Base-by-base conservation (phyloP, 2,113 vertebrate genomes). In the Calyptomena viridis region DNA sequence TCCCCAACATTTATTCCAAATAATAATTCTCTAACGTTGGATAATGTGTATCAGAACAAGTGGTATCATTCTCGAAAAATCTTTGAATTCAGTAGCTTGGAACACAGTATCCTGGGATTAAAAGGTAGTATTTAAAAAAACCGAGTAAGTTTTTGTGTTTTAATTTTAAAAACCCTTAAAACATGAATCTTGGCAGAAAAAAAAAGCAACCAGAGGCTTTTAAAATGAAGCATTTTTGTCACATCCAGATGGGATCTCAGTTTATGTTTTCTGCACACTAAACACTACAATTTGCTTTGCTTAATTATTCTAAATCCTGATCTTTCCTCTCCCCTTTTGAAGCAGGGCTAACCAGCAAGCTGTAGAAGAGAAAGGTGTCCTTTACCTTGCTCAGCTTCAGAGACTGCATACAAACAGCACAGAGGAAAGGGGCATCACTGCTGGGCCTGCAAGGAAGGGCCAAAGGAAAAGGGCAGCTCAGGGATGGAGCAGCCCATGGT, bases 51-150 rank as follows among this genome's bases (percentile, higher is more conserved):
- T 30, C 14, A 53, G 17, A 52, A 44, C 15, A 17, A 68, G n/a
- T 2, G 12, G 15, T 22, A 2, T 3, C 28, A 9, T 14, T 42
- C 28, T 27, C 66, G 63, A 39, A 62, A 58, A 72, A 22, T 8
- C 16, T 17, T 21, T 28, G 28, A 31, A 17, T 25, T 49, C n/a
- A 10, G 17, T n/a, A 56, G 25, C 14, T 50, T 28, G 11, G 69
- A 24, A 62, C 16, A 11, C 5, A 58, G 13, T 0, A 0, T 6
- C 6, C 2, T 24, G 2, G 7, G 11, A 78, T 50, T 9, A 27
- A 11, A 72, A 76, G 14, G 0, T 1, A 0, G 4, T 7, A 27
- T 50, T 56, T 3, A 4, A 35, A 64, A 44, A 31, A 12, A 5
- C 21, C 0, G 25, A 1, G 0, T 3, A 42, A 21, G 3, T 12